Evolutionary conservation across 1,140 invertebrate genomes (phyloP).

Genomic region (Megalopta genalis): DNA sequence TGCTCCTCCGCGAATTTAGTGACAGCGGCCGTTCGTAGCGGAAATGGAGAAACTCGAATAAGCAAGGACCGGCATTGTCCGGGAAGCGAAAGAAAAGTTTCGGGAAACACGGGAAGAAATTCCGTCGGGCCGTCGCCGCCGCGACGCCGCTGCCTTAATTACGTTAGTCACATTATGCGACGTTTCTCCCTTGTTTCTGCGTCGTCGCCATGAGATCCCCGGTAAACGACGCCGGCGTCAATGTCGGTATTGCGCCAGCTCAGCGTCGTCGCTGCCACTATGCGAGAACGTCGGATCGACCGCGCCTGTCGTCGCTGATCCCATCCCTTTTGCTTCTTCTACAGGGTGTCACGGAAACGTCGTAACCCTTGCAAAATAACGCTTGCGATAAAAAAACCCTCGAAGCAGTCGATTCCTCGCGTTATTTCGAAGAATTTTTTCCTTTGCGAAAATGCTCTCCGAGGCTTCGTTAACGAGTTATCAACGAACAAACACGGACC

Average conservation of each 20-base stretch:
- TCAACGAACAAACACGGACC: too few relatives aligned
- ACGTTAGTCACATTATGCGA: conserved; percentile 63
- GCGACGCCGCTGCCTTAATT: conserved; percentile 51
- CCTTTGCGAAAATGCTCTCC: too few relatives aligned
- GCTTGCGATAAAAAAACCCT: too few relatives aligned
- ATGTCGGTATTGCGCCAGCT: conserved; percentile 53
- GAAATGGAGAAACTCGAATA: too few relatives aligned
- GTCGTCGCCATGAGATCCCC: conserved; percentile 49
- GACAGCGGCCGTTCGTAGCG: too few relatives aligned
- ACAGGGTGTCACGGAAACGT: too few relatives aligned
- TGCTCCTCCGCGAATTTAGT: too few relatives aligned
- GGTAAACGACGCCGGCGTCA: conserved; percentile 55
- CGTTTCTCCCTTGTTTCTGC: conserved; percentile 55
- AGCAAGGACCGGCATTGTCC: neutral
- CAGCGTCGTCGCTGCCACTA: conserved; percentile 23
- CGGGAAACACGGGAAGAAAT: conserved; percentile 14
- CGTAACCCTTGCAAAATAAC: too few relatives aligned
- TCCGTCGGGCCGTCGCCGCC: neutral
- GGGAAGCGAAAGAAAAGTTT: neutral
- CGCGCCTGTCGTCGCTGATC: conserved; percentile 39
- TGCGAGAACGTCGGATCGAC: conserved; percentile 51
- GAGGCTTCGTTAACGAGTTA: too few relatives aligned
- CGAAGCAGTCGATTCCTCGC: too few relatives aligned
- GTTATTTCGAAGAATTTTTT: too few relatives aligned
- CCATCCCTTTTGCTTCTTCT: conserved; percentile 2